A percentile compares a stretch with the other conserved stretches of the same genome.
Evolutionary conservation across 2,888 invertebrate genomes (phyloP).

Genomic region (Ecliptopera silaceata): DNA sequence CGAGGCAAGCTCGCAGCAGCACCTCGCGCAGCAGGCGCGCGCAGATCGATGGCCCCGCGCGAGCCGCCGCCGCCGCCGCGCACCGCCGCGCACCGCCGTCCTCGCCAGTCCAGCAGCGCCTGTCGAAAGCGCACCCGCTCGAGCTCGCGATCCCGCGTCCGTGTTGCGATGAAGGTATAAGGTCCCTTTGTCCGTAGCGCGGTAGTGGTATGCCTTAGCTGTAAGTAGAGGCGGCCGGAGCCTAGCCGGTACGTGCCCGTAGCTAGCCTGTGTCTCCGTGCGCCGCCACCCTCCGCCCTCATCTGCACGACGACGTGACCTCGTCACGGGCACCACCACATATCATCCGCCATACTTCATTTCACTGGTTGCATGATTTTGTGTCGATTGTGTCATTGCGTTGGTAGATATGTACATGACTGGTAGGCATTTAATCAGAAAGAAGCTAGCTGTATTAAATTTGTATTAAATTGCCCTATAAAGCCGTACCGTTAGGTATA

Average conservation of each 20-base stretch:
- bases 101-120: conserved; percentile 51
- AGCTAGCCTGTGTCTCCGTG: conserved; percentile 48
- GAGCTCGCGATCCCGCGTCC: conserved; percentile 47
- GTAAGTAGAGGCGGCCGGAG: conserved; percentile 65
- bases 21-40: conserved; percentile 24
- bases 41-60: conserved; percentile 27
- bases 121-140: conserved; percentile 46
- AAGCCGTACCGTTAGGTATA: not conserved
- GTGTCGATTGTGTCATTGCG: conserved; percentile 12
- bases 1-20: conserved; percentile 6
- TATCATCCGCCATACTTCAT: conserved; percentile 38
- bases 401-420: conserved; percentile 8
- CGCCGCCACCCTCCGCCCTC: conserved; percentile 37
- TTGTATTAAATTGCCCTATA: not conserved
- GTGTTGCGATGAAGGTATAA: conserved; percentile 80
- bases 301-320: too few species aligned
- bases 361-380: conserved; percentile 35
- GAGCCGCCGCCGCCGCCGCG: conserved; percentile 26
- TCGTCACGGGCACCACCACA: conserved; percentile 8
- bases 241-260: conserved; percentile 63
- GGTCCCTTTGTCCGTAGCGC: conserved; percentile 66
- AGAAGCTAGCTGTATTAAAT: not conserved
- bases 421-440: not conserved
- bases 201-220: conserved; percentile 71
- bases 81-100: conserved; percentile 35